These are phyloP conservation scores for Peromyscus attwateri DNA, from an alignment of 2,797 vertebrate genomes.

Conservation along the genomic window DNA sequence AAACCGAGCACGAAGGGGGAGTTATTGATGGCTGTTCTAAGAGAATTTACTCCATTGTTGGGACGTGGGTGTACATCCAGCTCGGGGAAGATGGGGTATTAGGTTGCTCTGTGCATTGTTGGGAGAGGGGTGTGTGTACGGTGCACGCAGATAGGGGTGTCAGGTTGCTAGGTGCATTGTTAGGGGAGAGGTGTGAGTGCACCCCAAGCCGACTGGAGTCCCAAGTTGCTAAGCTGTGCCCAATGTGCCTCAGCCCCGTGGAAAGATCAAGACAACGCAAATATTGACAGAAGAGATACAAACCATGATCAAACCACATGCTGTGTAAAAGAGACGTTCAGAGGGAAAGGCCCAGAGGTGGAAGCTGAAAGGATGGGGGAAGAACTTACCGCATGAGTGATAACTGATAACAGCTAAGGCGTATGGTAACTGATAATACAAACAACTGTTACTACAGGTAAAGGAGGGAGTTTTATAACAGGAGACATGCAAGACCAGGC, in stretches of 20 bases:
- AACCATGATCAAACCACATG: neutral
- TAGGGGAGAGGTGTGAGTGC: neutral
- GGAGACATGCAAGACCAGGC: neutral
- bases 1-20: neutral
- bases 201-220: neutral
- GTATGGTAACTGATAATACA: neutral
- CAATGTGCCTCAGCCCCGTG: neutral
- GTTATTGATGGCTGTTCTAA: neutral
- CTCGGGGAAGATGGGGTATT: too few relatives aligned
- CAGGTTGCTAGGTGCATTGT: neutral
- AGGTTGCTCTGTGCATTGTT: neutral
- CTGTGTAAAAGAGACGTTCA: neutral
- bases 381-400: neutral
- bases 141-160: too few relatives aligned
- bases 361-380: neutral
- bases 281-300: neutral
- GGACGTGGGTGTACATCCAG: too few relatives aligned
- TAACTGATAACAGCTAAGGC: neutral
- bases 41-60: neutral
- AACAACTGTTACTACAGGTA: neutral
- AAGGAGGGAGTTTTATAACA: neutral
- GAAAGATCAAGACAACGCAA: neutral
- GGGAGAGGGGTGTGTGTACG: neutral
- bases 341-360: neutral
- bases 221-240: constrained; percentile 3